Conservation (phyloP, 1,140 invertebrate genomes). For the Eriosoma lanigerum region DNA sequence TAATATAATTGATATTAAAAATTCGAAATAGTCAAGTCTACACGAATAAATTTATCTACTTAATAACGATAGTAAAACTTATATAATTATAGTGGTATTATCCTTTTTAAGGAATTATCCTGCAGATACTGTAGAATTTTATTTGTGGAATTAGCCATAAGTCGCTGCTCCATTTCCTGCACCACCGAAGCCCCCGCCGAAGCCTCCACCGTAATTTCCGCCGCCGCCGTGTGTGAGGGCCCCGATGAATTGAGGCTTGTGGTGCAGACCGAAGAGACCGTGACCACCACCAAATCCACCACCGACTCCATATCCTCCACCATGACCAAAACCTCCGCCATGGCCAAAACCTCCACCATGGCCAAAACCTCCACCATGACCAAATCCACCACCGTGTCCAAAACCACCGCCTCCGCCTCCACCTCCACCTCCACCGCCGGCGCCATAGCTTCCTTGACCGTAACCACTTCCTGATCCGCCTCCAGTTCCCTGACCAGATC, state of each 20-base stretch:
- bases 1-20: too few relatives aligned
- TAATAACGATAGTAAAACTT: background rate
- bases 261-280: background rate
- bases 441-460: background rate
- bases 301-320: constrained; percentile 1
- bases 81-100: background rate
- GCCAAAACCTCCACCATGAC: background rate
- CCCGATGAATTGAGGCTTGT: constrained; percentile 15
- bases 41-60: constrained; percentile 9
- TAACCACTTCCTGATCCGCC: background rate
- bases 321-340: constrained; percentile 3
- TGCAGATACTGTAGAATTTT: background rate
- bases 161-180: background rate
- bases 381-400: constrained; percentile 28
- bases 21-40: too few relatives aligned
- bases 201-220: background rate
- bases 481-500: constrained; percentile 1
- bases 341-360: background rate
- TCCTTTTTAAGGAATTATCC: background rate
- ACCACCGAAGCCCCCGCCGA: constrained; percentile 7
- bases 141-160: background rate
- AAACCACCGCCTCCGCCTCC: constrained; percentile 1
- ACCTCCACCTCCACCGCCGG: background rate
- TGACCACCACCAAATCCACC: constrained; percentile 29
- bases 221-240: background rate